A percentile compares a stretch with the other conserved stretches of the same genome.
Conservation (phyloP, 2,113 vertebrate genomes). For the Festucalex cinctus region DNA sequence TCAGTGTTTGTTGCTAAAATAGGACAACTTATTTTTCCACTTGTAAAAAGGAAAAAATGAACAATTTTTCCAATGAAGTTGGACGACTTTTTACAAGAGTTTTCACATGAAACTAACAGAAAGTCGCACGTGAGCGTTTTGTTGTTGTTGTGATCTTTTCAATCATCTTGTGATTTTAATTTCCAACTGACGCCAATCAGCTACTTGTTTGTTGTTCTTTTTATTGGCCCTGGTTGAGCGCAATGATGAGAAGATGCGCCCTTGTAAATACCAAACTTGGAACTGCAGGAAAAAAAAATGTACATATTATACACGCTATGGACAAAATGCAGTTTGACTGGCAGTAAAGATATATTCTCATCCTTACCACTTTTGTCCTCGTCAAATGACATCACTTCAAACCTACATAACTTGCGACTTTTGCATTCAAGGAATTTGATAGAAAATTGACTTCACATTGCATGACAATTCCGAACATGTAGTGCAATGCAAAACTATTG, state of each 20-base stretch:
- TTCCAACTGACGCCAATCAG: not conserved
- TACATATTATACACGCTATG: conserved; percentile 50
- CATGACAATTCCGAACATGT: too few species aligned
- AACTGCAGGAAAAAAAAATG: conserved; percentile 49
- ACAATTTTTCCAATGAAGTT: too few species aligned
- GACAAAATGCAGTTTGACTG: conserved; percentile 32
- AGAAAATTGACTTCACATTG: too few species aligned
- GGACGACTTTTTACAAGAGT: not conserved
- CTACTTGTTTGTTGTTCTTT: not conserved
- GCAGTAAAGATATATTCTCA: conserved; percentile 59
- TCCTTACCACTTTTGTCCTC: not conserved
- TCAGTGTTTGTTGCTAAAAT: not conserved
- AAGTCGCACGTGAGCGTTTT: not conserved
- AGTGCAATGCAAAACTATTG: too few species aligned
- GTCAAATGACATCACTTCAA: too few species aligned
- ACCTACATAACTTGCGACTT: not conserved
- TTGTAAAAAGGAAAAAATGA: not conserved
- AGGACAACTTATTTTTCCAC: not conserved
- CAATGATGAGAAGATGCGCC: not conserved
- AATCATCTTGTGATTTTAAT: not conserved
- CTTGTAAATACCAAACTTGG: not conserved
- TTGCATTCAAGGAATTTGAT: not conserved
- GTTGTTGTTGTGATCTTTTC: not conserved
- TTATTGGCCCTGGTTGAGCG: not conserved
- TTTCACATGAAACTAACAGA: not conserved